Evolutionary conservation across 2,797 vertebrate species (phyloP).

Genomic region (Ctenopoma multispine): DNA sequence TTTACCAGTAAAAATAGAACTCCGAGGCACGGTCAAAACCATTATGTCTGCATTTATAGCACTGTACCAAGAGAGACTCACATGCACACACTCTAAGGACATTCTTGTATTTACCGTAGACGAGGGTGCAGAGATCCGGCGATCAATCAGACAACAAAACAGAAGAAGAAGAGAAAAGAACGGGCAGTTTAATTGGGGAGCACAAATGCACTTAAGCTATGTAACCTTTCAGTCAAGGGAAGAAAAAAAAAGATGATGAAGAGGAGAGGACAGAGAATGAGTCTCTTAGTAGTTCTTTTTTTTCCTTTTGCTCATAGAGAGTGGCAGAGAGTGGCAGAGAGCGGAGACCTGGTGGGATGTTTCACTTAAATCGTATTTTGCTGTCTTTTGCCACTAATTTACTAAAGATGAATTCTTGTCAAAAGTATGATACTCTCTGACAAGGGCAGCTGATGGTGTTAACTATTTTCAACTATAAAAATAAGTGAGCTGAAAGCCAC

Average conservation of each 20-base stretch:
- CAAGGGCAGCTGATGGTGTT: slow-evolving; percentile 47
- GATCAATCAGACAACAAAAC: slow-evolving; percentile 52
- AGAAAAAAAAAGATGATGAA: slow-evolving; percentile 35
- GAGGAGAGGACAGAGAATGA: slow-evolving; percentile 28
- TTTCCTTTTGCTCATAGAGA: slow-evolving; percentile 8
- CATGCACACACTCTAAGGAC: slow-evolving; percentile 5
- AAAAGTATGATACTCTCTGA: slow-evolving; percentile 50
- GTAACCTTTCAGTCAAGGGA: slow-evolving; percentile 28
- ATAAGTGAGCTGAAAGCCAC: slow-evolving; percentile 70
- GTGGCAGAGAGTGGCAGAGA: slow-evolving; percentile 3
- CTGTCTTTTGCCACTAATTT: slow-evolving; percentile 66
- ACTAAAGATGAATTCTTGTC: slow-evolving; percentile 53
- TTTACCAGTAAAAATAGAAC: slow-evolving; percentile 58
- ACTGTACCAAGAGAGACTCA: slow-evolving; percentile 6
- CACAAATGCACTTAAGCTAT: slow-evolving; percentile 33
- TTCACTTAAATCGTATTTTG: slow-evolving; percentile 60
- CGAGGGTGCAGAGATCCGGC: slow-evolving; percentile 12
- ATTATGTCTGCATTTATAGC: slow-evolving; percentile 44
- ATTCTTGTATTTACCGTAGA: slow-evolving; percentile 29
- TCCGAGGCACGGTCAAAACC: slow-evolving; percentile 34
- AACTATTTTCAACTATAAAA: slow-evolving; percentile 53
- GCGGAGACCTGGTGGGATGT: slow-evolving; percentile 22
- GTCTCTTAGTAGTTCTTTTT: background rate
- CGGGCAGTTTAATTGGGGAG: slow-evolving; percentile 24
- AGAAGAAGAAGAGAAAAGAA: slow-evolving; percentile 4